Evolutionary conservation across 2,113 vertebrate species (phyloP), one percentile per base, ranked within the genome.

Genomic region (Tinamus guttatus): DNA sequence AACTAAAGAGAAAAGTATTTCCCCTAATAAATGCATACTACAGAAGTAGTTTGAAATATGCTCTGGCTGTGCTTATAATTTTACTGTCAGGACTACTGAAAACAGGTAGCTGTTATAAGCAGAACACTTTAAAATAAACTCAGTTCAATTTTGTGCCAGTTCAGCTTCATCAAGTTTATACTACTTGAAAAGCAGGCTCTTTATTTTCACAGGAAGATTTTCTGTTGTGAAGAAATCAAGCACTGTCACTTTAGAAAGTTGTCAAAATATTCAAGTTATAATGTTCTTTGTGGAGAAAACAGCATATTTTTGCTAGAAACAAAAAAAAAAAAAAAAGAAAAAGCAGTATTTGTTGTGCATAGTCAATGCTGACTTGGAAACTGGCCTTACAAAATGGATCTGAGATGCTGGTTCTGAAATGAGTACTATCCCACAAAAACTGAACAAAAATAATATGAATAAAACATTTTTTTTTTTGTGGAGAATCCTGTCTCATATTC

Each of bases 201-300:
- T 93, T 76, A 54, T 73, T 76, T 89, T 89, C 67, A 75, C 38
- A 93, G 34, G 38, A 92, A 89, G 32, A 27, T 40, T 76, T 81
- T 73, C 32, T 73, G 21, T 41, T 60, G 34, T n/a, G 28, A 68
- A 5, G 7, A 71, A 87, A 75, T 63, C 38, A 94, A 68, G 41
- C 20, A 59, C 1, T 0, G 4, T 7, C 28, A 56, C 51, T 85
- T 91, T 22, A 7, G 60, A 76, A 93, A 68, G 32, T 41, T 75
- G 47, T 13, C 45, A 89, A 73, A 93, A 64, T 70, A 74, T 20
- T 68, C 45, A 84, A 70, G 45, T 16, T 34, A 51, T 81, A 34
- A 40, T 40, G 62, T 36, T 45, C 5, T 92, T 83, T 24, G 7
- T 92, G 34, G 78, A 58, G 89, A 47, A 64, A 79, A 85, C 40